Percentiles rank a stretch among this genome's conserved stretches.
phyloP scores from a whole-genome alignment of 2,888 invertebrate species.

The Parascotia fuliginaria region DNA sequence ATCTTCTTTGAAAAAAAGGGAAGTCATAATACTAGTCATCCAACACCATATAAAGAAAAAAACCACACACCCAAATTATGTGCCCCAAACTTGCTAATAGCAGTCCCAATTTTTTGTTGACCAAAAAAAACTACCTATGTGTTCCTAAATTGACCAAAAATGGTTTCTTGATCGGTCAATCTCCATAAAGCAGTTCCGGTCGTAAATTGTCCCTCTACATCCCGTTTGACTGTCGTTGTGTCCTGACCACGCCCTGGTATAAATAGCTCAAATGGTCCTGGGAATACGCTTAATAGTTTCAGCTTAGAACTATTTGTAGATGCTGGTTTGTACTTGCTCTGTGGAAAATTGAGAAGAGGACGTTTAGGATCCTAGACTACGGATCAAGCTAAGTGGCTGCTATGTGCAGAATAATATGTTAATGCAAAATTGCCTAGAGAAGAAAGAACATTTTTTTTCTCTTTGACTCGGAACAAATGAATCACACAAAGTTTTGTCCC shows the following conservation, averaged over 20 bases:
- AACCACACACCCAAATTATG: constrained; percentile 15
- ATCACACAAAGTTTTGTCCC: too few relatives aligned
- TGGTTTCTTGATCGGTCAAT: constrained; percentile 66
- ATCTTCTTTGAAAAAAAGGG: constrained; percentile 13
- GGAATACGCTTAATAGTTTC: constrained; percentile 37
- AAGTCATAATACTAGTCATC: constrained; percentile 8
- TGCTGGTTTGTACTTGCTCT: constrained; percentile 1
- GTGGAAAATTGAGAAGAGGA: neutral
- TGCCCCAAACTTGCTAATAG: constrained; percentile 38
- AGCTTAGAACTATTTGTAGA: constrained; percentile 20
- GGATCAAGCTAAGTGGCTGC: too few relatives aligned
- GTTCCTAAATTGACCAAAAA: constrained; percentile 45
- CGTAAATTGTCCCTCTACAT: constrained; percentile 74
- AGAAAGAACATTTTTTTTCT: too few relatives aligned
- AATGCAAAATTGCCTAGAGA: neutral
- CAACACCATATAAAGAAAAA: constrained; percentile 11
- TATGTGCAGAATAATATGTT: neutral
- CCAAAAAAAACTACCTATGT: constrained; percentile 17
- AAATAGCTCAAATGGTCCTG: constrained; percentile 56
- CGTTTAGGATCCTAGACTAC: too few relatives aligned
- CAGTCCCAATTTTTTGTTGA: constrained; percentile 32
- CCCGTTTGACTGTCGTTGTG: constrained; percentile 72
- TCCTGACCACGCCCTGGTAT: constrained; percentile 56
- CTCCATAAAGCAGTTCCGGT: constrained; percentile 76
- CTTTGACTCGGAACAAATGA: too few relatives aligned